Evolutionary conservation across 2,797 vertebrate species (phyloP).

Genomic region (Pseudocheirus occidentalis): DNA sequence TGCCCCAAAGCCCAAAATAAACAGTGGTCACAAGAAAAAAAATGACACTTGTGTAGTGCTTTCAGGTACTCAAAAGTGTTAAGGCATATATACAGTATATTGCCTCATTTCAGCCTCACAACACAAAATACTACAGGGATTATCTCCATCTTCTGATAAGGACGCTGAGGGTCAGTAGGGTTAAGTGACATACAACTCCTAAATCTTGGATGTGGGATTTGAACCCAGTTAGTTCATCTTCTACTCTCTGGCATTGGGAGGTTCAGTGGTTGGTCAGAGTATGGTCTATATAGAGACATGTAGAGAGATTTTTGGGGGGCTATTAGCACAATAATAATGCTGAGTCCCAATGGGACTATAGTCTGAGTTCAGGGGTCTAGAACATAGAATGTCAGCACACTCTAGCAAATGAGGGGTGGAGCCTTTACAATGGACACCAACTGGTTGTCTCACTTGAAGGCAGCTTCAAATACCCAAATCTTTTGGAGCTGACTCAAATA

Average conservation of each 20-base stretch:
- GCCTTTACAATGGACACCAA: neutral
- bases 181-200: neutral
- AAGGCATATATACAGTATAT: too few relatives aligned
- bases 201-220: neutral
- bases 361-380: neutral
- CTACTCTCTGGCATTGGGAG: neutral
- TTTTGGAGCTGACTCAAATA: neutral
- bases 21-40: too few relatives aligned
- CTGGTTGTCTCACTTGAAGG: neutral
- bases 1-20: too few relatives aligned
- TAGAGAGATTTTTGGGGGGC: neutral
- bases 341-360: neutral
- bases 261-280: neutral
- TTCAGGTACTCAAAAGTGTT: neutral
- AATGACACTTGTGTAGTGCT: neutral
- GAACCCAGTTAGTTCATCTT: neutral
- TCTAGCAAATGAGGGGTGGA: neutral
- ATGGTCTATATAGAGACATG: neutral
- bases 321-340: neutral
- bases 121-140: neutral
- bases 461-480: neutral
- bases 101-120: too few relatives aligned
- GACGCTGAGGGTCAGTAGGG: neutral
- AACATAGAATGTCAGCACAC: neutral
- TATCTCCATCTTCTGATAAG: neutral